Evolutionary conservation across 2,797 vertebrate genomes (phyloP).

Genomic region (Hoplostethus atlanticus): DNA sequence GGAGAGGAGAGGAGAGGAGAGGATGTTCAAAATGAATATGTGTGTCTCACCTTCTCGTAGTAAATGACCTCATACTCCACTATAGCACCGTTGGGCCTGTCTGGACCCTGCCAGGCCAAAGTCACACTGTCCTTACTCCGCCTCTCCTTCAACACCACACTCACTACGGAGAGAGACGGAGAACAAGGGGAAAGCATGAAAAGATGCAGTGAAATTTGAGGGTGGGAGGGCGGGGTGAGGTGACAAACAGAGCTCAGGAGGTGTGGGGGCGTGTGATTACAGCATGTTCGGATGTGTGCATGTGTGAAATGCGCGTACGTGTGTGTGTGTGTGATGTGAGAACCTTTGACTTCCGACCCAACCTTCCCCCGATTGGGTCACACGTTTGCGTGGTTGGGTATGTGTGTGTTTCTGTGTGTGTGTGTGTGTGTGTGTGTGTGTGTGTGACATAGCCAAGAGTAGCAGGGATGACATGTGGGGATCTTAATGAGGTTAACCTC

Average conservation of each 20-base stretch:
- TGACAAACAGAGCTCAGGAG: constrained; percentile 8
- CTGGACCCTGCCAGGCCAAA: constrained; percentile 89
- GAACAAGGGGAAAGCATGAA: background rate
- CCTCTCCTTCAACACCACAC: constrained; percentile 88
- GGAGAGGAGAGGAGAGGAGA: too few species aligned
- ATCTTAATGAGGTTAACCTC: constrained; percentile 69
- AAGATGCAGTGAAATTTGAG: background rate
- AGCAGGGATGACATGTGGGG: constrained; percentile 44
- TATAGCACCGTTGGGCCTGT: constrained; percentile 84
- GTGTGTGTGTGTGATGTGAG: constrained; percentile 20
- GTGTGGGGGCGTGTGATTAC: constrained; percentile 40
- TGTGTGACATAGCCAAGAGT: constrained; percentile 8
- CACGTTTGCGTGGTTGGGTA: constrained; percentile 18
- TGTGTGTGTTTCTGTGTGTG: background rate
- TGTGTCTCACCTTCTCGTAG: constrained; percentile 87
- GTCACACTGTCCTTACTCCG: constrained; percentile 90
- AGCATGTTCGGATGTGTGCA: constrained; percentile 12
- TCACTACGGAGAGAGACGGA: constrained; percentile 76
- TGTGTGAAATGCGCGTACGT: constrained; percentile 32
- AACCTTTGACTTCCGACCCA: constrained; percentile 24
- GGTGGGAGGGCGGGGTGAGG: background rate
- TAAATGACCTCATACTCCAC: constrained; percentile 91
- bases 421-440: background rate
- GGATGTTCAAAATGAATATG: background rate
- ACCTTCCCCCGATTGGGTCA: constrained; percentile 1